phyloP scores from a whole-genome alignment of 1,140 invertebrate species.

The Anoplolepis gracilipes region DNA sequence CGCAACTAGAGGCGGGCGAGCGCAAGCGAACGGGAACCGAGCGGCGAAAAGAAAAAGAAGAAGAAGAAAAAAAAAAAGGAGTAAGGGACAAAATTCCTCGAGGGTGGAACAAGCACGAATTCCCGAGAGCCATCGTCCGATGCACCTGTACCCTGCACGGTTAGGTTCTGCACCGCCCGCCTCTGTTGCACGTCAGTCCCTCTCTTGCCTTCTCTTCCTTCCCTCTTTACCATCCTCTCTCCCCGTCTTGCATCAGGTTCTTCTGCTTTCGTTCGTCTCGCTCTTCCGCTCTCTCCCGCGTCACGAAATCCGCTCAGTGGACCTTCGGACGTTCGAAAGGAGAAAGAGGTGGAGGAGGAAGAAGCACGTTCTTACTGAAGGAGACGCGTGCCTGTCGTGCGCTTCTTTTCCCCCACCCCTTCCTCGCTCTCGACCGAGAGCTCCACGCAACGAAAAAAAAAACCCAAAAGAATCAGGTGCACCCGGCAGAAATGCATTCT shows the following conservation, averaged over 20 bases:
- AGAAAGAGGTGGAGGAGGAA: not conserved
- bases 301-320: constrained; percentile 62
- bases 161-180: constrained; percentile 71
- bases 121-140: constrained; percentile 74
- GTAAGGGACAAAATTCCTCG: constrained; percentile 64
- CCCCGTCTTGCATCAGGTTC: constrained; percentile 54
- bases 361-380: constrained; percentile 62
- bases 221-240: not conserved
- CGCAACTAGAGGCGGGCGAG: constrained; percentile 54
- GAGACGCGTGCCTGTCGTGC: constrained; percentile 77
- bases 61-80: constrained; percentile 14
- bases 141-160: constrained; percentile 73
- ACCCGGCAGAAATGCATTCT: constrained; percentile 56
- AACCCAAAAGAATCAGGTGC: constrained; percentile 53
- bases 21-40: constrained; percentile 49
- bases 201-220: not conserved
- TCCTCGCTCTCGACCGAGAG: not conserved
- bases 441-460: constrained; percentile 39
- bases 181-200: constrained; percentile 64
- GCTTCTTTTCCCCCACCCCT: constrained; percentile 68
- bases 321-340: constrained; percentile 58
- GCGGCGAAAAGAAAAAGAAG: not conserved
- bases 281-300: constrained; percentile 60
- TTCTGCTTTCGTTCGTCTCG: constrained; percentile 43
- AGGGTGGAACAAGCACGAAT: constrained; percentile 75